Conservation (phyloP, 37 sponge, comb jelly and placozoan species). For the Crambe crambe region DNA sequence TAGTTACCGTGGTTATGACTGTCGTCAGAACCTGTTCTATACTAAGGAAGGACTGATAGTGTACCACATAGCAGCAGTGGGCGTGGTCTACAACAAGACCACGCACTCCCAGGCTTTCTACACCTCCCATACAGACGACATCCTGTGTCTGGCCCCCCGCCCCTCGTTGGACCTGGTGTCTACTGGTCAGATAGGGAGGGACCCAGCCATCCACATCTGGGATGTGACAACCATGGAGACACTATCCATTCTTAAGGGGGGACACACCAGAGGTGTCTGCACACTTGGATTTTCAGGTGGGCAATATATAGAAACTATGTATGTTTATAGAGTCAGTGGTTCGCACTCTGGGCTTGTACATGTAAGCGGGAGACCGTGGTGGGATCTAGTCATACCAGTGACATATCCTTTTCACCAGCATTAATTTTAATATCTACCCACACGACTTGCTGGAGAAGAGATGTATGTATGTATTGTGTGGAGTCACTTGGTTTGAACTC, state of each 20-base stretch:
- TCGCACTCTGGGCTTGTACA: no score
- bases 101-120: conserved; percentile 91
- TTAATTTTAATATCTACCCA: no score
- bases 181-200: conserved; percentile 79
- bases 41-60: conserved; percentile 81
- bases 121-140: conserved; percentile 91
- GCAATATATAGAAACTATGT: background rate
- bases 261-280: conserved; percentile 84
- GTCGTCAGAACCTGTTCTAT: conserved; percentile 93
- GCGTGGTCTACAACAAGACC: conserved; percentile 84
- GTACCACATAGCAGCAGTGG: conserved; percentile 96
- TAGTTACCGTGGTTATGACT: conserved; percentile 97
- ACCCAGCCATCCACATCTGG: conserved; percentile 94
- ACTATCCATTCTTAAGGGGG: conserved; percentile 90
- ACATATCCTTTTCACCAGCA: no score
- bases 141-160: conserved; percentile 92
- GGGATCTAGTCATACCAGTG: no score
- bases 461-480: no score
- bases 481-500: no score
- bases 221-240: conserved; percentile 78
- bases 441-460: no score
- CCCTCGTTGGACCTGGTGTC: conserved; percentile 57
- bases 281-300: conserved; percentile 87
- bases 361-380: no score
- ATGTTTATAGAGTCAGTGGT: no score